Evolutionary conservation across 2,888 invertebrate genomes (phyloP).

Genomic region (Lamellibrachia satsuma): DNA sequence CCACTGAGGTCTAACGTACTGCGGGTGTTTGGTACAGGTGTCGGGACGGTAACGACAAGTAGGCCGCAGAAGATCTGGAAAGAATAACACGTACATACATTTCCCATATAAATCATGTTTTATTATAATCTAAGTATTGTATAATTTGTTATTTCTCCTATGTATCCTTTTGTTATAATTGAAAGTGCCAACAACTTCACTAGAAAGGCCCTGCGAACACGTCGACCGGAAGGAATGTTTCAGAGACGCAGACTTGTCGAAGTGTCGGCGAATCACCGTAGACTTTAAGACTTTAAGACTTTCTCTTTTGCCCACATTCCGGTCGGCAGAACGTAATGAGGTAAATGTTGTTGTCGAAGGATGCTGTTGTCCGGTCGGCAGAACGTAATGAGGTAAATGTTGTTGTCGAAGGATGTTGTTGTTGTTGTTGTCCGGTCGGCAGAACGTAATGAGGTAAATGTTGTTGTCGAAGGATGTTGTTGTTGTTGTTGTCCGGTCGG

Average conservation of each 20-base stretch:
- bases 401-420: too few relatives aligned
- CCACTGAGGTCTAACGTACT: not conserved
- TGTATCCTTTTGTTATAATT: not conserved
- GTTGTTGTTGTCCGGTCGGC: too few relatives aligned
- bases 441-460: too few relatives aligned
- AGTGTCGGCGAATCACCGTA: not conserved
- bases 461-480: too few relatives aligned
- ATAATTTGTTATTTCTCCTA: too few relatives aligned
- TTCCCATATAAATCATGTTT: too few relatives aligned
- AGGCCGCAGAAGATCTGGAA: not conserved
- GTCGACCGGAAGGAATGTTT: not conserved
- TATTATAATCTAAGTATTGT: too few relatives aligned
- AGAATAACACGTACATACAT: not conserved
- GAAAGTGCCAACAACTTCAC: not conserved
- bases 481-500: too few relatives aligned
- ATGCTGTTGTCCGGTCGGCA: too few relatives aligned
- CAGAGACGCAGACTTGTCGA: not conserved
- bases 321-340: not conserved
- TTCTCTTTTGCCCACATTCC: not conserved
- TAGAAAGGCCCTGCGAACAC: not conserved
- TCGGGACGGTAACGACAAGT: not conserved
- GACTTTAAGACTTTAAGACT: not conserved
- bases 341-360: too few relatives aligned
- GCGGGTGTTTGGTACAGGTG: not conserved
- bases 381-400: too few relatives aligned